Base-by-base conservation (phyloP, 2,113 vertebrate genomes). In the Centropristis striata region DNA sequence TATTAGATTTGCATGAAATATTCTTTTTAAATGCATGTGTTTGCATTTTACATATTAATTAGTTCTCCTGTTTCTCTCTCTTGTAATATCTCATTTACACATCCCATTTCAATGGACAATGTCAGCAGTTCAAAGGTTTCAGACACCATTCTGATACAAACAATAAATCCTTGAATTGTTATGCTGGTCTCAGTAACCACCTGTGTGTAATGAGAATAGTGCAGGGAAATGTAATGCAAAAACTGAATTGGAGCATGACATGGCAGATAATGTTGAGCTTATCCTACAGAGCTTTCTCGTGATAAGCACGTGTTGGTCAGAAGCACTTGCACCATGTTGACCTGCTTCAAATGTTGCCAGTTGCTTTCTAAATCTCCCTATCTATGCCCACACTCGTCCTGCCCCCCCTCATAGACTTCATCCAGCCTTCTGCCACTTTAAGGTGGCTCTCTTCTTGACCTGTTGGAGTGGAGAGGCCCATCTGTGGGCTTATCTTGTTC, bases 401-500 rank as follows among this genome's bases (percentile, higher is more conserved):
- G 4, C 5, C 57, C 25, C 32, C 57, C 60, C 28, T 32, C 65
- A 71, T 70, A 69, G 57, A 41, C 68, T 53, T 68, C 65, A 76
- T 72, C 44, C 65, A 82, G 49, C 58, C 80, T 76, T 70, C 69
- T 78, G 41, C 65, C 80, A 80, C 72, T 70, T 75, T 49, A 25
- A 72, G 55, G 77, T 54, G 65, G 55, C 61, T 82, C 69, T 80
- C 55, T 74, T 70, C 81, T 75, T 51, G 27, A 88, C 77, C 90
- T 88, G 78, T 65, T 84, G 81, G 75, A 90, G 82, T 79, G 72
- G 72, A 90, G 84, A 90, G 65, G 80, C 61, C 91, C 86, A 81
- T 90, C 75, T 90, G 73, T 75, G 80, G 83, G 83, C 85, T 91
- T 92, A 91, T 92, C 88, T 85, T 73, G 76, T 84, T 86, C 81